Base-by-base conservation (phyloP, 1,140 invertebrate species). In the Ips nitidus region DNA sequence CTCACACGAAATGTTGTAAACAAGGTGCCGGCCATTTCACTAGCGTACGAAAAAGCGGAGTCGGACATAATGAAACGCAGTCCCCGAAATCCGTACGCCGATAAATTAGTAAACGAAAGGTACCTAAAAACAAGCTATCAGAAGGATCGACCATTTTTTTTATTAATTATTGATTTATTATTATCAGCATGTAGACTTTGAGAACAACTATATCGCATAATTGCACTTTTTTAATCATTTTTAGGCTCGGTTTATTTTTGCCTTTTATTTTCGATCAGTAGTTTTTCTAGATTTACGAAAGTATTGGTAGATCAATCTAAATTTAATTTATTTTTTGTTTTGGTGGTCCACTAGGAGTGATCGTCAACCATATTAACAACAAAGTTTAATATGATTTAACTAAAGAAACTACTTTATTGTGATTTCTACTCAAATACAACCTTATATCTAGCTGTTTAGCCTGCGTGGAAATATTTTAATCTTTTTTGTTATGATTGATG, bases 31-130 rank as follows among this genome's bases (percentile, higher is more conserved):
- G 97, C 97, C 76, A 98, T 99, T 84, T 98, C 97, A 69, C 87
- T 99, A 81, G 97, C 97, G 76, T 99, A 99, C 85, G 98, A 99
- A 87, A 88, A 91, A 83, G 93, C 97, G 64, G 98, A 99, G 83
- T 93, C 94, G 74, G 97, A 99, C 85, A 99, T 99, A 83, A 99
- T 99, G 98, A 99, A 99, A 88, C 89, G 97, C 76, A 90, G 90
- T 77, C 97, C 98, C 76, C 90, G 98, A 83, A 93, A 99, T 86
- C 95, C 97, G 66, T 87, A 89, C 78, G 88, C 88, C 76, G 98
- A 99, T 87, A 98, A 98, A 87, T 91, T 99, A 82, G 95, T 98
- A 75, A 98, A 98, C 82, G 92, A 97, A 87, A 94, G 94, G 91
- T 93, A 79, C 75, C 75, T 66, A 72, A 42, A 60, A 70, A n/a